Base-by-base conservation (phyloP, 2,113 vertebrate species). In the Circaetus cinerascens region DNA sequence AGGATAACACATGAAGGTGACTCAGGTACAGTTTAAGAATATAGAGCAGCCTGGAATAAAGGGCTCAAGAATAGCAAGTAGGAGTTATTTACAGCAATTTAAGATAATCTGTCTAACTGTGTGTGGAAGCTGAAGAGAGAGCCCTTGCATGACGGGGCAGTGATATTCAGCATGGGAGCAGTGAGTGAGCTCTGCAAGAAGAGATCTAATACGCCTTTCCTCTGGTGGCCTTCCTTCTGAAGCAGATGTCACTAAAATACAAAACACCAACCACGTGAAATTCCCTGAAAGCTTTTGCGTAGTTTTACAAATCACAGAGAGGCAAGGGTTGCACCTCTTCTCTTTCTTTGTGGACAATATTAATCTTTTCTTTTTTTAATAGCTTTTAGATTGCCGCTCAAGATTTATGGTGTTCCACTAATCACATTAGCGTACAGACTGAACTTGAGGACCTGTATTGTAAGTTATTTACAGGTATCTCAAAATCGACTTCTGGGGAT, bases 41-140 rank as follows among this genome's bases (percentile, higher is more conserved):
- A 86, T 43, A 82, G 87, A 90, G 71, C 63, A 94, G 53, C 62
- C 78, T 94, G 81, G 84, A 95, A 92, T 94, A 86, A 95, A 96
- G 74, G 85, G 41, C 90, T 94, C 75, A 56, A 43, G 81, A 82
- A 79, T 46, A 95, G 81, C 89, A 90, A 93, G 88, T 13, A 43
- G 84, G 63, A 86, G 89, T 91, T 97, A 92, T 95, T 95, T 90
- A 82, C 95, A 96, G 87, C 77, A 92, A 67, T 96, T 93, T 80
- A 82, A 94, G 23, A 36, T 93, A 82, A 90, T 96, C 69, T 91
- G 62, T 82, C 66, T 76, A 38, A 71, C 60, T 81, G 62, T 21
- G 10, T 88, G 51, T 87, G 56, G 84, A 89, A 89, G 69, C 67
- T 73, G 89, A 91, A 53, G 59, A 83, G 76, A 95, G 76, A 85